Evolutionary conservation across 2,797 vertebrate genomes (phyloP), one percentile per base, ranked within the genome.

Genomic region (Eulemur mongoz): DNA sequence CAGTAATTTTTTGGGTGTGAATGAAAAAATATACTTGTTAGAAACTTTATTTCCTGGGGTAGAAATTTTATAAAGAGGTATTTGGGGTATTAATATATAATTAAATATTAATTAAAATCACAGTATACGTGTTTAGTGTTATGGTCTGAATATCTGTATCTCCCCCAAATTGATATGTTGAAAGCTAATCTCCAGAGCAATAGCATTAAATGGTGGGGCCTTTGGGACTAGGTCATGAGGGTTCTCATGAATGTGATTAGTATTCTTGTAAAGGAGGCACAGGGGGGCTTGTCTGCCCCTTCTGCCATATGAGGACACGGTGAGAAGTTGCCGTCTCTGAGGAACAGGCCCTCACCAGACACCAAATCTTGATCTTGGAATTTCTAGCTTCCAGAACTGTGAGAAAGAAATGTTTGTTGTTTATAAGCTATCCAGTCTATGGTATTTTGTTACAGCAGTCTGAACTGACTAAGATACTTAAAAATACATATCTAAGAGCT

Each of bases 31-130:
- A 61, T 1, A 76, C n/a, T 45, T 91, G 86, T 45, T 50, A 69
- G 18, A 91, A 86, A 89, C 45, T 69, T 81, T 89, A 94, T 65
- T 93, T 84, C 43, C 20, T 89, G 25, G 57, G 25, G n/a, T 35
- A 82, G 48, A 90, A 88, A 91, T 88, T 63, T 90, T 76, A 86
- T 27, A 84, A 69, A 95, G 59, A 80, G 45, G 13, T 9, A 59
- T 79, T 45, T 35, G 22, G 14, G 17, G 2, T 52, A 76, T 57
- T 93, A 45, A 90, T 73, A 91, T 45, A 80, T 4, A 96, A 79
- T 72, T 23, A 92, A 73, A 84, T 70, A 91, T 61, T 81, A 95
- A 91, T 61, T 81, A 95, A 80, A 95, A 65, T 48, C 76, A 57
- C 8, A 95, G 61, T 22, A 86, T 1, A 65, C 5, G 50, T 7